phyloP scores from a whole-genome alignment of 1,140 invertebrate genomes.

The Eumaeus atala region DNA sequence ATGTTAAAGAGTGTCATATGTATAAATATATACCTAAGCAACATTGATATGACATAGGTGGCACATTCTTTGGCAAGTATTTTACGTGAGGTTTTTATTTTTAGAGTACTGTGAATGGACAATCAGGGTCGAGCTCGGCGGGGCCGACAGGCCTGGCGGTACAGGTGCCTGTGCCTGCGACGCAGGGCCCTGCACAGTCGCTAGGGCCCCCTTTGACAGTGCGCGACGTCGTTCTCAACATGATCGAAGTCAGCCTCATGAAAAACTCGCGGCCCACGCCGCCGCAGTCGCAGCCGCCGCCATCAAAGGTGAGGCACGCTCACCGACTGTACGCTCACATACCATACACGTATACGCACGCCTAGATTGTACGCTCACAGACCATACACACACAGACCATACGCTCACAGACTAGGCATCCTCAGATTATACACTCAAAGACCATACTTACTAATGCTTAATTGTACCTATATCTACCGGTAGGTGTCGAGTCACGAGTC shows the following conservation, averaged over 20 bases:
- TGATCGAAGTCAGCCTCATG: conserved; percentile 83
- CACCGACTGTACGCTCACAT: not conserved
- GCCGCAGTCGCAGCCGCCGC: conserved; percentile 28
- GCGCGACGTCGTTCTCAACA: conserved; percentile 83
- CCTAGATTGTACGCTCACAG: too few species aligned
- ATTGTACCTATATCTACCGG: too few species aligned
- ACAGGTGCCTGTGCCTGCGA: conserved; percentile 38
- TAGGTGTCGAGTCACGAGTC: conserved; percentile 44
- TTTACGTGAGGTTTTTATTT: not conserved
- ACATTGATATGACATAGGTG: too few species aligned
- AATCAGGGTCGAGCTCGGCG: conserved; percentile 18
- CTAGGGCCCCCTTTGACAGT: conserved; percentile 77
- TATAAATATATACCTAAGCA: too few species aligned
- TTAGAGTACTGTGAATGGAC: conserved; percentile 12
- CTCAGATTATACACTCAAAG: too few species aligned
- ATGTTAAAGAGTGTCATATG: too few species aligned
- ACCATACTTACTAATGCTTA: too few species aligned
- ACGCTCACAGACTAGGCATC: too few species aligned
- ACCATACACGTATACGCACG: not conserved
- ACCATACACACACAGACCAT: too few species aligned
- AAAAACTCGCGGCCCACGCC: conserved; percentile 75
- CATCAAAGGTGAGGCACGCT: not conserved
- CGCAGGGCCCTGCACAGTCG: conserved; percentile 8
- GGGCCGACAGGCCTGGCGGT: conserved; percentile 42
- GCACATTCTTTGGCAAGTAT: not conserved